Evolutionary conservation across 2,888 invertebrate genomes (phyloP).

Genomic region (Amorpha juglandis): DNA sequence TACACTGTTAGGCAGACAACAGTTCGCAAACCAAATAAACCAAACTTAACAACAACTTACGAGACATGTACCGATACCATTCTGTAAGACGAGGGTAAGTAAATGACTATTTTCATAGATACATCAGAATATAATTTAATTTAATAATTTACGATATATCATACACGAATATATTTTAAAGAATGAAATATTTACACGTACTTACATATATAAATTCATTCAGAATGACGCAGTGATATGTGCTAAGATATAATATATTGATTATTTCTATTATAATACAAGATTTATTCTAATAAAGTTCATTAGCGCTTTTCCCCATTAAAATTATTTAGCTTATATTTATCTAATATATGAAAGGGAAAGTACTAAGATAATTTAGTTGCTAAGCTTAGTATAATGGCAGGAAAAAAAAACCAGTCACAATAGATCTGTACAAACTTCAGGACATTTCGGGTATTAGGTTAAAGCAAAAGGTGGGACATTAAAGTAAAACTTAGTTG

Average conservation of each 20-base stretch:
- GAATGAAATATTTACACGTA: conserved; percentile 24
- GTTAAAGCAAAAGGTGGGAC: too few relatives aligned
- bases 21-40: background rate
- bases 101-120: conserved; percentile 3
- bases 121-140: background rate
- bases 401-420: too few relatives aligned
- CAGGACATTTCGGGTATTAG: background rate
- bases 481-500: too few relatives aligned
- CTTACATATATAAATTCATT: conserved; percentile 35
- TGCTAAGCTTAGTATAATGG: background rate
- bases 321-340: conserved; percentile 33
- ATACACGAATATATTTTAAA: background rate
- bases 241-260: conserved; percentile 50
- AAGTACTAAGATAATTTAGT: conserved; percentile 15
- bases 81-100: background rate
- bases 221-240: conserved; percentile 53
- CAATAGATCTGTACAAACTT: too few relatives aligned
- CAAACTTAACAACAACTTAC: background rate
- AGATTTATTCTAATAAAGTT: conserved; percentile 59
- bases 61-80: background rate
- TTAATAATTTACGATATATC: background rate
- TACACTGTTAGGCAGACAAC: background rate
- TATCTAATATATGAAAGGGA: conserved; percentile 11
- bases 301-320: conserved; percentile 83
- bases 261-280: conserved; percentile 33